Evolutionary conservation across 2,888 invertebrate species (phyloP).

Genomic region (Lamellibrachia satsuma): DNA sequence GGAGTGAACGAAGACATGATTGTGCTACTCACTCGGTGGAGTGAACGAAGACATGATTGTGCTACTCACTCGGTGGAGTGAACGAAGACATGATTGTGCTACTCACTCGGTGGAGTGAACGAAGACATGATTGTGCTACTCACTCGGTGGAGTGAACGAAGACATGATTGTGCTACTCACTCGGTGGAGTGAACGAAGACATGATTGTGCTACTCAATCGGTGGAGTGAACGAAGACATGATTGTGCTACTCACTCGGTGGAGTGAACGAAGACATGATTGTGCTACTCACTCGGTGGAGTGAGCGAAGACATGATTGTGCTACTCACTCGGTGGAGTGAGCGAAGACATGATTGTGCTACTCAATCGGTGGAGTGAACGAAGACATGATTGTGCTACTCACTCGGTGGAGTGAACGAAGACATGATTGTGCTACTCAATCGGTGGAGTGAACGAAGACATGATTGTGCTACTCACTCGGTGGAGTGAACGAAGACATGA

Average conservation of each 20-base stretch:
- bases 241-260: neutral
- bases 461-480: neutral
- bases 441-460: neutral
- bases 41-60: neutral
- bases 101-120: neutral
- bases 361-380: neutral
- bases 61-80: neutral
- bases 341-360: too few species aligned
- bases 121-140: too few species aligned
- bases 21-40: too few species aligned
- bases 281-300: neutral
- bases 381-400: neutral
- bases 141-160: neutral
- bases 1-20: too few species aligned
- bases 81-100: neutral
- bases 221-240: neutral
- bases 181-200: too few species aligned
- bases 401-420: too few species aligned
- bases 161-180: neutral
- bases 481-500: neutral
- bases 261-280: neutral
- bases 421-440: neutral
- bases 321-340: too few species aligned
- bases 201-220: neutral
- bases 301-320: too few species aligned